Percentiles rank a stretch among this genome's conserved stretches.
Evolutionary conservation across 2,888 invertebrate genomes (phyloP).

Genomic region (Rhopalosiphum nymphaeae): DNA sequence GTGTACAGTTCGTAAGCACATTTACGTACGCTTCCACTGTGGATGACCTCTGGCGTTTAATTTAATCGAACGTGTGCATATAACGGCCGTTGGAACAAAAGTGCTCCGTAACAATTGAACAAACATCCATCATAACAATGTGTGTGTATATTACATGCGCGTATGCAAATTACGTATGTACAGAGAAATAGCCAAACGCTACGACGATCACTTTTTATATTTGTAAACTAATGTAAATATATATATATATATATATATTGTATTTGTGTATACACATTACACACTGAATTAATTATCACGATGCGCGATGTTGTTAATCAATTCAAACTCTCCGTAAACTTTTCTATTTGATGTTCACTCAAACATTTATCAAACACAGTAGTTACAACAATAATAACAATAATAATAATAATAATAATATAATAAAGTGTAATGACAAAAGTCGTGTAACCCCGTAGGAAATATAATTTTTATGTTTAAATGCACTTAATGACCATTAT

Average conservation of each 20-base stretch:
- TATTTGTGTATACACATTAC: background rate
- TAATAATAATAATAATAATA: no score
- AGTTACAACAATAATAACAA: background rate
- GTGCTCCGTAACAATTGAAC: background rate
- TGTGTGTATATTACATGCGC: background rate
- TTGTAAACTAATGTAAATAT: background rate
- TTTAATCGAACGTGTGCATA: background rate
- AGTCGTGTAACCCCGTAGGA: background rate
- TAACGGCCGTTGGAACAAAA: background rate
- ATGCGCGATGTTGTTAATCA: background rate
- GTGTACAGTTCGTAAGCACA: background rate
- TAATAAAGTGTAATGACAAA: background rate
- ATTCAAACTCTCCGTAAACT: background rate
- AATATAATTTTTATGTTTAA: background rate
- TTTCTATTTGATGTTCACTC: background rate
- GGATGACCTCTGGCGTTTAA: constrained; percentile 2
- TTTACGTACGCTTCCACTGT: background rate
- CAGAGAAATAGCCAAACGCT: background rate
- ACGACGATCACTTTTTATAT: background rate
- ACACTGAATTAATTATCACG: background rate
- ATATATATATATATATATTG: background rate
- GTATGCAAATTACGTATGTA: background rate
- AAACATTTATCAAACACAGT: background rate
- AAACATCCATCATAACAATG: background rate
- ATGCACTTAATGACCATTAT: background rate